phyloP scores from a whole-genome alignment of 2,888 invertebrate genomes.

The Hipparchia sbordonii region DNA sequence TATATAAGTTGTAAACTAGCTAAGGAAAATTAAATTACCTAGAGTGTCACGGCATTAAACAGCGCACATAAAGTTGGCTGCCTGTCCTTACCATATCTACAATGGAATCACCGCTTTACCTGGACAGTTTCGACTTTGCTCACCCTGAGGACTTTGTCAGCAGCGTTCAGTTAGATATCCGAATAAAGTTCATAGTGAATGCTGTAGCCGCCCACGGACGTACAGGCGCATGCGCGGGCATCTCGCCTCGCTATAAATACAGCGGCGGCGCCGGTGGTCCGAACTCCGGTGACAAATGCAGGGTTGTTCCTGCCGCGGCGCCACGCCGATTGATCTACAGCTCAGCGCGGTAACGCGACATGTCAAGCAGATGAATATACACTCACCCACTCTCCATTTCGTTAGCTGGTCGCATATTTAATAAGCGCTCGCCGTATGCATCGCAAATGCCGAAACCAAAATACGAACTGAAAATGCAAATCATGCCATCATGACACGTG shows the following conservation, averaged over 20 bases:
- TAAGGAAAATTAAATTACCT: neutral
- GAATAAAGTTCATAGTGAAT: conserved; percentile 54
- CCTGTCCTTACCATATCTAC: too few relatives aligned
- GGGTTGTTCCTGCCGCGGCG: conserved; percentile 69
- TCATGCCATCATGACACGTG: too few relatives aligned
- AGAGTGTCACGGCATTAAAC: too few relatives aligned
- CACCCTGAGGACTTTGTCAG: neutral
- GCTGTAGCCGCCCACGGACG: conserved; percentile 68
- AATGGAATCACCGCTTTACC: neutral
- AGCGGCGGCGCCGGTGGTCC: conserved; percentile 73
- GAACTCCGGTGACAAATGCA: conserved; percentile 73
- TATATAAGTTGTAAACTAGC: neutral
- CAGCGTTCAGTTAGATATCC: conserved; percentile 43
- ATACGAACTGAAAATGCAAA: neutral
- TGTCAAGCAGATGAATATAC: conserved; percentile 49
- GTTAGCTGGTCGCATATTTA: conserved; percentile 17
- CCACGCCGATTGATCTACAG: conserved; percentile 77
- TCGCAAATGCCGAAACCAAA: neutral
- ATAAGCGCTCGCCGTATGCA: neutral
- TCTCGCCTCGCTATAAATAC: conserved; percentile 79
- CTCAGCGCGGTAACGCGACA: conserved; percentile 58
- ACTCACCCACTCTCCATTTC: conserved; percentile 46
- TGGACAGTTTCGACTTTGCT: neutral
- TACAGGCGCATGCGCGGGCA: conserved; percentile 54
- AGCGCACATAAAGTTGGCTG: too few relatives aligned